These are phyloP conservation scores for Phyto melanocephala DNA, from an alignment of 2,888 invertebrate species.

Conservation along the genomic window DNA sequence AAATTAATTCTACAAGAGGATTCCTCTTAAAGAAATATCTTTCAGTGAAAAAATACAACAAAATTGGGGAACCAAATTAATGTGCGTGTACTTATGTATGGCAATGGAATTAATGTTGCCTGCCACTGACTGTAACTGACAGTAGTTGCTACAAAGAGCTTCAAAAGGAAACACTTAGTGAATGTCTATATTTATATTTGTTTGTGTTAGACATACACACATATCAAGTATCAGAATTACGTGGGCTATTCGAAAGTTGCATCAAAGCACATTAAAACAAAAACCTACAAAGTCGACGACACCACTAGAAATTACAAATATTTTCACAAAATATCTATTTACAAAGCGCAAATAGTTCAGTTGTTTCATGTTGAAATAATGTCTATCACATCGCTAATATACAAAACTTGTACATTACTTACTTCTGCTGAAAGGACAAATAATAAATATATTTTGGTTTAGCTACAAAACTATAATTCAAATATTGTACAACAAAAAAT, in stretches of 20 bases:
- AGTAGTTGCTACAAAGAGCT: background rate
- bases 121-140: background rate
- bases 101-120: background rate
- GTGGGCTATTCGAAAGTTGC: background rate
- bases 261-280: background rate
- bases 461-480: too few species aligned
- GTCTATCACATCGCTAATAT: too few species aligned
- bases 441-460: too few species aligned
- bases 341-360: too few species aligned
- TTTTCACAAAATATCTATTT: too few species aligned
- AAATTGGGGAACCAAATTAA: background rate
- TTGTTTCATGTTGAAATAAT: too few species aligned
- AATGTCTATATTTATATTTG: background rate
- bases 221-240: background rate
- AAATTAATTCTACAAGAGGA: slow-evolving; percentile 6
- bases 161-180: background rate
- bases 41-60: background rate
- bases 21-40: slow-evolving; percentile 4
- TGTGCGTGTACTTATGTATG: background rate
- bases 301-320: too few species aligned
- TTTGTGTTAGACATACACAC: too few species aligned
- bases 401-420: too few species aligned
- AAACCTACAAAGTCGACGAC: too few species aligned
- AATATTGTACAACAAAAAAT: too few species aligned
- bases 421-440: too few species aligned